Conservation (phyloP, 2,113 vertebrate genomes). For the Dasyurus viverrinus region DNA sequence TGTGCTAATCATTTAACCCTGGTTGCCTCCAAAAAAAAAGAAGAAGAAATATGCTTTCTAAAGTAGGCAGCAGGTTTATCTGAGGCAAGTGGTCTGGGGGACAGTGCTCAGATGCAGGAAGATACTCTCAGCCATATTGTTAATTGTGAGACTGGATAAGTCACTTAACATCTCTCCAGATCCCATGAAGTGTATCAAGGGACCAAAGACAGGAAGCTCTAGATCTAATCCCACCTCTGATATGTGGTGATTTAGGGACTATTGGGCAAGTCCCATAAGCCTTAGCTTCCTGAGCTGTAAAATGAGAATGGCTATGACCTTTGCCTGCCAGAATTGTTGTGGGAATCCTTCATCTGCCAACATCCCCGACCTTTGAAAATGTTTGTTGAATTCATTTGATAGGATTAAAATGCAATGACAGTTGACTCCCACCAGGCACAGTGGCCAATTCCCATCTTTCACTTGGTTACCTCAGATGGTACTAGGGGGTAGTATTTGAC, state of each 20-base stretch:
- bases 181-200: not conserved
- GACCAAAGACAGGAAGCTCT: not conserved
- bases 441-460: slow-evolving; percentile 53
- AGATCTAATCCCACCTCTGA: not conserved
- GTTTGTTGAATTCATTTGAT: not conserved
- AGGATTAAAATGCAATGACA: slow-evolving; percentile 17
- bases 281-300: not conserved
- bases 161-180: not conserved
- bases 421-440: slow-evolving; percentile 24
- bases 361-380: not conserved
- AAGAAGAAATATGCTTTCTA: not conserved
- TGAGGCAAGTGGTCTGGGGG: not conserved
- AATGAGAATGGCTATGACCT: not conserved
- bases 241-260: not conserved
- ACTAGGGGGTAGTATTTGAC: slow-evolving; percentile 53
- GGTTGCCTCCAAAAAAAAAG: not conserved
- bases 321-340: not conserved
- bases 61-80: not conserved
- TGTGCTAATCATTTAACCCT: not conserved
- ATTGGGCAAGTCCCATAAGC: not conserved
- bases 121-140: not conserved
- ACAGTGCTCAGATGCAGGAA: not conserved
- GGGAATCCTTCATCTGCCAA: not conserved
- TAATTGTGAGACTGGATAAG: not conserved
- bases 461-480: slow-evolving; percentile 45